Evolutionary conservation across 2,888 invertebrate species (phyloP).

Genomic region (Heliconius aoede): DNA sequence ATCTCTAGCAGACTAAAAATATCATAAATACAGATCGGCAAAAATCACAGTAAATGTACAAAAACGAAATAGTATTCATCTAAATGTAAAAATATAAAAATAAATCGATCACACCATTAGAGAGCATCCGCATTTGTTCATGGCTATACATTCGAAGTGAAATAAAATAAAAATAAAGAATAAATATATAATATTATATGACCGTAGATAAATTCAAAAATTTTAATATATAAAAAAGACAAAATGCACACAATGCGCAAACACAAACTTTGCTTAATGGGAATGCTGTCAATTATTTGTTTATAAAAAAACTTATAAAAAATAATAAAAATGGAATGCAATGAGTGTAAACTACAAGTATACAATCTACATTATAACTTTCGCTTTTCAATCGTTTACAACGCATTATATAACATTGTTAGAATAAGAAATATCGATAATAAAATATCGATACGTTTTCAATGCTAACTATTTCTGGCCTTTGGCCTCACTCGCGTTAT

Average conservation of each 20-base stretch:
- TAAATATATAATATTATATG: neutral
- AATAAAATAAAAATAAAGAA: neutral
- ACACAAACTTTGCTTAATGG: neutral
- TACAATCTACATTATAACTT: constrained; percentile 33
- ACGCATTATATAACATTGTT: constrained; percentile 33
- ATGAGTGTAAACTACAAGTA: constrained; percentile 18
- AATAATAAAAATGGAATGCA: constrained; percentile 16
- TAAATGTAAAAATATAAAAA: constrained; percentile 39
- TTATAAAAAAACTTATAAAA: neutral
- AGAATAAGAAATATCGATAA: constrained; percentile 11
- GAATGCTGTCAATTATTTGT: neutral
- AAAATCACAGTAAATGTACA: constrained; percentile 43
- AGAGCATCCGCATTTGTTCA: constrained; percentile 46
- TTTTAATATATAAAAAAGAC: constrained; percentile 10
- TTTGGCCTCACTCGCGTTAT: constrained; percentile 30
- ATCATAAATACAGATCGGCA: constrained; percentile 39
- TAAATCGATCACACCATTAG: constrained; percentile 48
- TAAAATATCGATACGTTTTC: neutral
- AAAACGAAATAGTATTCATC: constrained; percentile 32
- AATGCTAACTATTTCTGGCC: constrained; percentile 25
- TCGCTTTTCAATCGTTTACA: constrained; percentile 21
- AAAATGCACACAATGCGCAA: constrained; percentile 30
- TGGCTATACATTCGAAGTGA: neutral
- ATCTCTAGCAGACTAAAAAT: constrained; percentile 10
- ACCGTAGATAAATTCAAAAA: neutral